A percentile compares a stretch with the other conserved stretches of the same genome.
Evolutionary conservation across 2,113 vertebrate genomes (phyloP).

Genomic region (Cepphus grylle): DNA sequence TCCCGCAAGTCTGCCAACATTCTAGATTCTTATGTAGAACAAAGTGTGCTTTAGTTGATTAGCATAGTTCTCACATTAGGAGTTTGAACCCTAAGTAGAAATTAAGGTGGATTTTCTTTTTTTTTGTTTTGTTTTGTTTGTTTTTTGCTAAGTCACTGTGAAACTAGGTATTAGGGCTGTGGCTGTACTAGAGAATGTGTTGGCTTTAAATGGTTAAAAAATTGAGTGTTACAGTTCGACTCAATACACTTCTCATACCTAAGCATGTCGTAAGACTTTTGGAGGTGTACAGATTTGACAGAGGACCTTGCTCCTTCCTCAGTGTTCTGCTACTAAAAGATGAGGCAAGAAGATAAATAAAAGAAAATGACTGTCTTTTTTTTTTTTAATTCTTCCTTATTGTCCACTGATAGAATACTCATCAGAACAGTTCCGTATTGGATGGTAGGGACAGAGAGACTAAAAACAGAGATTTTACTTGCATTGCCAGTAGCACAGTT

Average conservation of each 20-base stretch:
- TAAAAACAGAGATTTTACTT: background rate
- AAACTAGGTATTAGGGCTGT: background rate
- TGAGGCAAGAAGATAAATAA: background rate
- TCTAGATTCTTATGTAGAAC: background rate
- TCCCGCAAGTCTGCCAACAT: background rate
- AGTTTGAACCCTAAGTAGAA: background rate
- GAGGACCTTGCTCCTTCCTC: background rate
- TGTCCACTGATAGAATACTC: background rate
- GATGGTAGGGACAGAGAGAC: background rate
- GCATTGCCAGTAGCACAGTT: background rate
- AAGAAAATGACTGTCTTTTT: no score
- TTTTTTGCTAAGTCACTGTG: background rate
- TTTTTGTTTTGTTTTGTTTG: background rate
- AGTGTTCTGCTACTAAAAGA: background rate
- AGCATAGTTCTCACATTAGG: background rate
- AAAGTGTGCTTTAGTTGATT: background rate
- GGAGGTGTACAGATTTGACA: background rate
- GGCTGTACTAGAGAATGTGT: background rate
- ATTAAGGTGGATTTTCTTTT: background rate
- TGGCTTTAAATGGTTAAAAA: background rate
- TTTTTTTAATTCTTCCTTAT: background rate
- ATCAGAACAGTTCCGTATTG: background rate
- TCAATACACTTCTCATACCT: background rate
- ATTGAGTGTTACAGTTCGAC: background rate
- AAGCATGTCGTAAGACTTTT: background rate